Evolutionary conservation across 2,888 invertebrate species (phyloP).

Genomic region (Lacanobia wlatinum): DNA sequence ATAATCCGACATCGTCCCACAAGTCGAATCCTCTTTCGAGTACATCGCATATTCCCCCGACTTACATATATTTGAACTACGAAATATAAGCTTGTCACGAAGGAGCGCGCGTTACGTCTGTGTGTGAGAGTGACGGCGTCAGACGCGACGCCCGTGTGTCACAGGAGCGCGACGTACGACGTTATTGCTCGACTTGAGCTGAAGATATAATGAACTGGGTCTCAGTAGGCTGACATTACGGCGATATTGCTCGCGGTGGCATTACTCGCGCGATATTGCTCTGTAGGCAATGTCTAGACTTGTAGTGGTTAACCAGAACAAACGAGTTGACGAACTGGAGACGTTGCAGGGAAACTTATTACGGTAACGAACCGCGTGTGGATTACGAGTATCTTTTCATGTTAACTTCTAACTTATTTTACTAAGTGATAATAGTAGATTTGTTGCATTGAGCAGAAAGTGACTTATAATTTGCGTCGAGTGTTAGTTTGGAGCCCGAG

Average conservation of each 20-base stretch:
- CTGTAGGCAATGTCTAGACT: conserved; percentile 14
- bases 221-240: conserved; percentile 24
- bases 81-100: conserved; percentile 29
- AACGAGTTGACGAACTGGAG: conserved; percentile 22
- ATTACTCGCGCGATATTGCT: conserved; percentile 15
- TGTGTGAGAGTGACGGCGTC: conserved; percentile 21
- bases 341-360: conserved; percentile 1
- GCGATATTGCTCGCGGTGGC: conserved; percentile 28
- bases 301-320: conserved; percentile 4
- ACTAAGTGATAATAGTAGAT: background rate
- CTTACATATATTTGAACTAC: conserved; percentile 6
- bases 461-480: no score
- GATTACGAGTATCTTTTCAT: background rate
- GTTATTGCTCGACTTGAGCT: conserved; percentile 30
- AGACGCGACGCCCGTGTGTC: conserved; percentile 7
- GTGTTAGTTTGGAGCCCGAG: no score
- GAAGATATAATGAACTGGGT: conserved; percentile 24
- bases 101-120: conserved; percentile 8
- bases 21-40: conserved; percentile 8
- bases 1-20: background rate
- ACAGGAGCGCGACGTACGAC: background rate
- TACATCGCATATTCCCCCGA: background rate
- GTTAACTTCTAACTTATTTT: background rate
- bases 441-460: no score
- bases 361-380: background rate